These are phyloP conservation scores for Drosophila diplacantha DNA, from an alignment of 2,888 invertebrate genomes.

Conservation along the genomic window DNA sequence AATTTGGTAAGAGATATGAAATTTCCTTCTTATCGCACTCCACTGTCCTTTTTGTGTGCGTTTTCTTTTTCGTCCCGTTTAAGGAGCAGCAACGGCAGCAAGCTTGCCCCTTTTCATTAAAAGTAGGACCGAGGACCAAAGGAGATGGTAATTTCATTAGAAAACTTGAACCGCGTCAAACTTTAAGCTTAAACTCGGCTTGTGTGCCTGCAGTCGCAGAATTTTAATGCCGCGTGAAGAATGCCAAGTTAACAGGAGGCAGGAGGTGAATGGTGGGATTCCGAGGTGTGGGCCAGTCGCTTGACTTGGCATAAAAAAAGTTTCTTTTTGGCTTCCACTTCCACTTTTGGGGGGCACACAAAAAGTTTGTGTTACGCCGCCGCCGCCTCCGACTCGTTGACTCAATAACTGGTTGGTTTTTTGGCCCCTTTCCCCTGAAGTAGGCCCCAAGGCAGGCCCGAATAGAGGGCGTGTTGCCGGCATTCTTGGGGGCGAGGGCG, in stretches of 20 bases:
- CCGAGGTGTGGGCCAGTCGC: constrained; percentile 26
- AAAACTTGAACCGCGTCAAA: constrained; percentile 72
- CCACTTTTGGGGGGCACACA: constrained; percentile 44
- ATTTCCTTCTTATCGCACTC: constrained; percentile 54
- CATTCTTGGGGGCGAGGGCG: constrained; percentile 8
- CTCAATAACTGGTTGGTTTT: constrained; percentile 61
- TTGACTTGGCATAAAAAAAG: constrained; percentile 57
- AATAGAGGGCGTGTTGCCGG: constrained; percentile 27
- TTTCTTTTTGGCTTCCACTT: constrained; percentile 49
- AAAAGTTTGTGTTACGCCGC: constrained; percentile 65
- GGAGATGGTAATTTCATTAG: constrained; percentile 73
- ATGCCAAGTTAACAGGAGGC: constrained; percentile 31
- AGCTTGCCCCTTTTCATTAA: constrained; percentile 60
- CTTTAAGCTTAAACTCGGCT: constrained; percentile 64
- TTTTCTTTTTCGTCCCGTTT: constrained; percentile 3
- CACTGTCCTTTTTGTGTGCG: constrained; percentile 6
- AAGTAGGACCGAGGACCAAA: constrained; percentile 44
- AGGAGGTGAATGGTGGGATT: not conserved
- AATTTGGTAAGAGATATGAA: constrained; percentile 64
- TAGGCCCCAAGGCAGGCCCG: constrained; percentile 13
- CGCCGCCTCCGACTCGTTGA: constrained; percentile 57
- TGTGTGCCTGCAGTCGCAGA: constrained; percentile 52
- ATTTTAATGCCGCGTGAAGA: constrained; percentile 66
- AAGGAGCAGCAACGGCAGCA: constrained; percentile 10
- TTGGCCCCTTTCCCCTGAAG: constrained; percentile 5